These are phyloP conservation scores for Meganola albula DNA, from an alignment of 2,888 invertebrate species.

Conservation along the genomic window DNA sequence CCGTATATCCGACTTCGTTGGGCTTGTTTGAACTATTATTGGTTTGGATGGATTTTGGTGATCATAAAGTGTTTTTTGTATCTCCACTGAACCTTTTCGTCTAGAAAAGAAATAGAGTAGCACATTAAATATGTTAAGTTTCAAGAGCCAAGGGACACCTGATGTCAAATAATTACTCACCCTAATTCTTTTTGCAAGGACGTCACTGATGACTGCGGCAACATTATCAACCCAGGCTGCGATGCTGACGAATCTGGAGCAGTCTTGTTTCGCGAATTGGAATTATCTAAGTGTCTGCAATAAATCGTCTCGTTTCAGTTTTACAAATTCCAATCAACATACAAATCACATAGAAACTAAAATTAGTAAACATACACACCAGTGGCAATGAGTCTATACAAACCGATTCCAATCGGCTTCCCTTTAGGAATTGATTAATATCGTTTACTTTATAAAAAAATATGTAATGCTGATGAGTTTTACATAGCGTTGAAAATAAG, in stretches of 20 bases:
- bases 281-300: conserved; percentile 46
- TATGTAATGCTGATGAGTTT: no score
- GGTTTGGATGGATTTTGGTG: conserved; percentile 80
- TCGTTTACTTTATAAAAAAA: no score
- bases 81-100: conserved; percentile 46
- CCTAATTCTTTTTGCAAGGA: conserved; percentile 59
- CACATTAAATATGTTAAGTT: neutral
- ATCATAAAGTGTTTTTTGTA: conserved; percentile 62
- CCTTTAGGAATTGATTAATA: no score
- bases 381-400: no score
- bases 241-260: conserved; percentile 46
- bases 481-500: no score
- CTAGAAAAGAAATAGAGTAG: conserved; percentile 28
- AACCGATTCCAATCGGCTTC: no score
- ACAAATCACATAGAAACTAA: no score
- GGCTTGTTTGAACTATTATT: conserved; percentile 80
- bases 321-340: no score
- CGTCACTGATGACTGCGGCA: conserved; percentile 58
- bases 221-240: conserved; percentile 60
- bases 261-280: conserved; percentile 52
- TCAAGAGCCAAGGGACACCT: neutral
- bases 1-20: conserved; percentile 56
- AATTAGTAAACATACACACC: no score
- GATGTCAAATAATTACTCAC: conserved; percentile 31
- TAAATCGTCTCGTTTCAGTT: no score